Evolutionary conservation across 1,140 invertebrate genomes (phyloP).

Genomic region (Sminthurides bifidus): DNA sequence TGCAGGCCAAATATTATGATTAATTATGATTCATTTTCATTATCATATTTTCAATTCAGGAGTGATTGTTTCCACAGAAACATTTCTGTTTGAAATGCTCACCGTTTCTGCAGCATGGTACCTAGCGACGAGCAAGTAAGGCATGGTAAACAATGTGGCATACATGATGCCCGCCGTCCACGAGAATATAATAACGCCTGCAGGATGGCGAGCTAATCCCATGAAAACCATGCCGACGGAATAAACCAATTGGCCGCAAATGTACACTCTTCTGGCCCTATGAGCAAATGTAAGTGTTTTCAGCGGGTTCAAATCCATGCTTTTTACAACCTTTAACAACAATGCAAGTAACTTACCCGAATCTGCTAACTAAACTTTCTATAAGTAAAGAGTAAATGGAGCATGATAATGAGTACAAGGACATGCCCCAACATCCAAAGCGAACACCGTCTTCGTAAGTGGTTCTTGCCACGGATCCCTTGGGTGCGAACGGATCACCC

Average conservation of each 20-base stretch:
- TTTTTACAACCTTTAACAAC: slow-evolving; percentile 4
- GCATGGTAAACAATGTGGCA: slow-evolving; percentile 93
- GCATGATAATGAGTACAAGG: slow-evolving; percentile 88
- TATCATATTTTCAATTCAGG: not conserved
- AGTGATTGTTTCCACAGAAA: not conserved
- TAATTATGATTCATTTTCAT: not conserved
- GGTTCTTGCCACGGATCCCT: slow-evolving; percentile 47
- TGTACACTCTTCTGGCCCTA: slow-evolving; percentile 74
- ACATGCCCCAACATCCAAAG: slow-evolving; percentile 93
- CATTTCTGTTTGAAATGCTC: slow-evolving; percentile 33
- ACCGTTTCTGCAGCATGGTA: slow-evolving; percentile 80
- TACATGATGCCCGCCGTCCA: slow-evolving; percentile 92
- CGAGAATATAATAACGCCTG: slow-evolving; percentile 75
- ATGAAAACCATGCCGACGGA: slow-evolving; percentile 78
- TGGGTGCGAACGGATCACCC: slow-evolving; percentile 71
- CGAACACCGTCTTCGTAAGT: slow-evolving; percentile 79
- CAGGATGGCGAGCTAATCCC: slow-evolving; percentile 59
- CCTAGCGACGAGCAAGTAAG: slow-evolving; percentile 81
- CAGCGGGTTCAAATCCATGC: too few relatives aligned
- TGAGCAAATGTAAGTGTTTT: slow-evolving; percentile 3
- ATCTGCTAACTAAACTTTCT: slow-evolving; percentile 70
- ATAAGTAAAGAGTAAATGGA: slow-evolving; percentile 82
- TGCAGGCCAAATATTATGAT: not conserved
- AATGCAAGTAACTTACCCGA: slow-evolving; percentile 50
- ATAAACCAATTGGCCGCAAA: slow-evolving; percentile 81